A percentile compares a stretch with the other conserved stretches of the same genome.
phyloP scores from a whole-genome alignment of 2,113 vertebrate genomes.

The Phaethornis superciliosus region DNA sequence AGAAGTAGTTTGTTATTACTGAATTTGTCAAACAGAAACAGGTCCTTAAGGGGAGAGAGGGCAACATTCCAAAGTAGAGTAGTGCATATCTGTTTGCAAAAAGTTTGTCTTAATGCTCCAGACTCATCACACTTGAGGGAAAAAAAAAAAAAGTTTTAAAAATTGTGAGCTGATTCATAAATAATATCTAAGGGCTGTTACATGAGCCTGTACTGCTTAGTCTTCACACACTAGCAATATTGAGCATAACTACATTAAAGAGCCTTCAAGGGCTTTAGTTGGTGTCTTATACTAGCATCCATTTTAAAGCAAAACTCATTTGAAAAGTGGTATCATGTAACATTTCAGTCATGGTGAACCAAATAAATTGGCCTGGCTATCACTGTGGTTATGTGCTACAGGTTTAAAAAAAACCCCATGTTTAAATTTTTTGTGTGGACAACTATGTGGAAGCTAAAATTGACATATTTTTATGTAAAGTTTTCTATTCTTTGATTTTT shows the following conservation, averaged over 20 bases:
- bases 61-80: conserved; percentile 67
- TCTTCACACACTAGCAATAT: conserved; percentile 77
- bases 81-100: conserved; percentile 68
- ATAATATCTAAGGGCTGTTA: conserved; percentile 78
- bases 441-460: conserved; percentile 81
- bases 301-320: conserved; percentile 61
- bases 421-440: conserved; percentile 79
- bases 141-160: conserved; percentile 48
- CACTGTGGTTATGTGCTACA: conserved; percentile 73
- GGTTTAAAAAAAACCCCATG: conserved; percentile 77
- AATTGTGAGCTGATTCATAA: conserved; percentile 76
- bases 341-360: conserved; percentile 64
- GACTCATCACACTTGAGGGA: conserved; percentile 59
- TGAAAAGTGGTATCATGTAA: conserved; percentile 69
- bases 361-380: conserved; percentile 77
- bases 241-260: conserved; percentile 65
- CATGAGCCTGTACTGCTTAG: conserved; percentile 73
- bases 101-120: conserved; percentile 63
- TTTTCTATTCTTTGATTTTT: conserved; percentile 98
- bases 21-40: conserved; percentile 13
- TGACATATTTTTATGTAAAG: conserved; percentile 97
- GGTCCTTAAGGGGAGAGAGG: conserved; percentile 55
- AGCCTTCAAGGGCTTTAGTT: conserved; percentile 22
- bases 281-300: conserved; percentile 62
- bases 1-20: conserved; percentile 30